These are phyloP conservation scores for Rotaria macrura DNA, from an alignment of 2,888 invertebrate species.

Conservation along the genomic window DNA sequence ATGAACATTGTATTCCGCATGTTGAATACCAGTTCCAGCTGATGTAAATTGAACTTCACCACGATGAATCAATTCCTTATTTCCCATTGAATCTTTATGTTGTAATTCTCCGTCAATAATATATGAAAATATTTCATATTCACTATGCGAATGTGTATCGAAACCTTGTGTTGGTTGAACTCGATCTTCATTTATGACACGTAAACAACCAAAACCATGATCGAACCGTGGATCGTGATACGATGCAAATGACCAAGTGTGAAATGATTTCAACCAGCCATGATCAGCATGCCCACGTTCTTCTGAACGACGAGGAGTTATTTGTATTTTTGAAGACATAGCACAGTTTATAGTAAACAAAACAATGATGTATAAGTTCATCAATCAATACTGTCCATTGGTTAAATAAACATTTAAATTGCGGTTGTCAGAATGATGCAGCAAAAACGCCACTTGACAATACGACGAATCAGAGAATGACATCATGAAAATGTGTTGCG, in stretches of 20 bases:
- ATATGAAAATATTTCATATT: conserved; percentile 22
- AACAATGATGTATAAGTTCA: not conserved
- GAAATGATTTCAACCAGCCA: not conserved
- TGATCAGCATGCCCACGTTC: conserved; percentile 22
- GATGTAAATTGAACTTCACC: conserved; percentile 16
- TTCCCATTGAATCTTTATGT: conserved; percentile 23
- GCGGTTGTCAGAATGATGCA: not conserved
- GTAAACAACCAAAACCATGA: not conserved
- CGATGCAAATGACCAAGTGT: conserved; percentile 17
- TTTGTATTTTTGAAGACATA: not conserved
- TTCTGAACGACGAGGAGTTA: not conserved
- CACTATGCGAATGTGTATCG: conserved; percentile 8
- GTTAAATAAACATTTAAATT: not conserved
- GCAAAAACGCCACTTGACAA: not conserved
- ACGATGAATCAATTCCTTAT: not conserved
- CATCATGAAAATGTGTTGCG: no score
- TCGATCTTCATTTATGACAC: conserved; percentile 21
- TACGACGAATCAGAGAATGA: not conserved
- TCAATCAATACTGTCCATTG: not conserved
- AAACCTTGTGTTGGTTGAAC: conserved; percentile 15
- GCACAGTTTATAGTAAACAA: not conserved
- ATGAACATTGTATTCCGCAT: conserved; percentile 15
- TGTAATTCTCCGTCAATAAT: conserved; percentile 14
- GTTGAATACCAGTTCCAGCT: conserved; percentile 23
- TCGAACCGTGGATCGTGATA: conserved; percentile 16